Base-by-base conservation (phyloP, 2,888 invertebrate species). In the Chirona hameri region DNA sequence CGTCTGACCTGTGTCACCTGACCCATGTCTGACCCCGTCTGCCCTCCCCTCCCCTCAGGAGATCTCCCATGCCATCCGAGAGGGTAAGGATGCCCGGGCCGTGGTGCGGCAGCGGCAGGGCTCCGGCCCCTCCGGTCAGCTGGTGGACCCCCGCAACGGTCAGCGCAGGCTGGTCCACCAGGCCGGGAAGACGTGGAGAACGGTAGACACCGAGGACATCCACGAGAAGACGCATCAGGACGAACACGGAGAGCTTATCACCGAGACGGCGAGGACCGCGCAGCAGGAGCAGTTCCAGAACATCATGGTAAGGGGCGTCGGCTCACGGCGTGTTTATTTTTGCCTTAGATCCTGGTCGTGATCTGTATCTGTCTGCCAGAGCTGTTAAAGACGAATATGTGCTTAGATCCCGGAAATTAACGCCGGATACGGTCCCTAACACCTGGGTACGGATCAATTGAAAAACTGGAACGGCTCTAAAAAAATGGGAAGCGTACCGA, bases 151-250 rank as follows among this genome's bases (percentile, higher is more conserved):
- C 15, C 76, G 52, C 52, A 29, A 15, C 48, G 52, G 80, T 15
- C 80, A 55, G 80, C 80, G 80, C 3, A 52, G 84, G 2, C 60
- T 85, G 14, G 84, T 84, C 18, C 84, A 83, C 81, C 84, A 85
- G 82, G 81, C 84, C 46, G 82, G 83, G 46, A 55, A 83, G 12
- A 84, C 84, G 79, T 83, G 85, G 84, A 83, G 85, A 27, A 93
- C 94, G 82, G 92, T 94, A 87, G 95, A 96, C 88, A 95, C 95
- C 84, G 95, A 95, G 90, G 94, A 95, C 87, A 93, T 93, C 84
- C 91, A 91, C 82, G 87, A 86, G 83, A 84, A 83, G 69, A 84
- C 84, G 69, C 82, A 84, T 9, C 57, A 84, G 31, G 81, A 85
- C 4, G 83, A 86, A 86, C 93, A 95, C 90, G 96, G 96, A 55